A percentile compares a stretch with the other conserved stretches of the same genome.
Conservation (phyloP, 2,888 invertebrate genomes). For the Drosophila anceps region DNA sequence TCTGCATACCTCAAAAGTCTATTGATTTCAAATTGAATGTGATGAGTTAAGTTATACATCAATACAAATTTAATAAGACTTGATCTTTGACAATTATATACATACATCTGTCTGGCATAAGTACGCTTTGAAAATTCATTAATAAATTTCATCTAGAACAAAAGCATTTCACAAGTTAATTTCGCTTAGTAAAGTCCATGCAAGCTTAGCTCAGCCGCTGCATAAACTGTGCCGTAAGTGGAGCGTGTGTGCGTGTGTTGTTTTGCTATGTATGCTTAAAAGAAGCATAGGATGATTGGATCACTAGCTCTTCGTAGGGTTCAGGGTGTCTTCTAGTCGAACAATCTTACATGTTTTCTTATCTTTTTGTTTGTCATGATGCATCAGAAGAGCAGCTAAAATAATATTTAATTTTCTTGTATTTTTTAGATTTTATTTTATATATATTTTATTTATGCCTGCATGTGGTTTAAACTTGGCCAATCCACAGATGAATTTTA, state of each 20-base stretch:
- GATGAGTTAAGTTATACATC: too few species aligned
- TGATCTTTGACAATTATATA: too few species aligned
- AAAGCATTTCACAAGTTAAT: not conserved
- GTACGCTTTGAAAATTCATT: not conserved
- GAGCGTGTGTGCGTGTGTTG: not conserved
- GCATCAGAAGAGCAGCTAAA: not conserved
- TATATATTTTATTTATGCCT: too few species aligned
- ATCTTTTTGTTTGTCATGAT: not conserved
- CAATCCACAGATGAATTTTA: not conserved
- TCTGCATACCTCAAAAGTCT: too few species aligned
- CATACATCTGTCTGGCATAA: not conserved
- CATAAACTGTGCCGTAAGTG: not conserved
- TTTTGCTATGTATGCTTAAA: not conserved
- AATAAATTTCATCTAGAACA: not conserved
- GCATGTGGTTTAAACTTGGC: not conserved
- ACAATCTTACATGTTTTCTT: not conserved
- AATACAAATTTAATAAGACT: too few species aligned
- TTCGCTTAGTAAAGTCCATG: not conserved
- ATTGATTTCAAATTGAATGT: too few species aligned
- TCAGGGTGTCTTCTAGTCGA: not conserved
- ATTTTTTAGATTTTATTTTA: too few species aligned
- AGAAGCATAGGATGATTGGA: not conserved
- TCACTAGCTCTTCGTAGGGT: too few species aligned
- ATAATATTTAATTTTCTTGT: not conserved
- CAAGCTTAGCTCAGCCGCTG: not conserved